Percentiles rank a stretch among this genome's conserved stretches.
These are phyloP conservation scores for Vandiemenella viatica DNA, from an alignment of 2,888 invertebrate species.

Conservation along the genomic window DNA sequence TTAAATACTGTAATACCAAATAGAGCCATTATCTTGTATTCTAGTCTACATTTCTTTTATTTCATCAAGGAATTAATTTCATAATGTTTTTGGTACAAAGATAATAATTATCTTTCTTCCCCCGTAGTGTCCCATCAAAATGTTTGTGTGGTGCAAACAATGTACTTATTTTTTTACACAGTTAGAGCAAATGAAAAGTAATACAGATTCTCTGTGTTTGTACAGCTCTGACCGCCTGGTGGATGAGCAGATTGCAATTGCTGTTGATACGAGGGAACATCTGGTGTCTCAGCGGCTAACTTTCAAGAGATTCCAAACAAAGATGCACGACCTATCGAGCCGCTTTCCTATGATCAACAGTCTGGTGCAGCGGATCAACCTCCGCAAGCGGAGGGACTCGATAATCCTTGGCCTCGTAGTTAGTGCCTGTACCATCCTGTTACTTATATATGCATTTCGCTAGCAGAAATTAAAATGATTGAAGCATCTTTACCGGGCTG, in stretches of 20 bases:
- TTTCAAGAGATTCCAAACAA: conserved; percentile 79
- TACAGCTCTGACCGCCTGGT: conserved; percentile 80
- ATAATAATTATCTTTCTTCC: too few relatives aligned
- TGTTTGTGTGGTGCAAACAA: too few relatives aligned
- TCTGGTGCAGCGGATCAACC: conserved; percentile 81
- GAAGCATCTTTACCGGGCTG: too few relatives aligned
- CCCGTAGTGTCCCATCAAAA: too few relatives aligned
- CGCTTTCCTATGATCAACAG: conserved; percentile 74
- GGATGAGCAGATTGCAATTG: conserved; percentile 94
- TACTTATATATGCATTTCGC: conserved; percentile 62
- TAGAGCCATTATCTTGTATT: too few relatives aligned
- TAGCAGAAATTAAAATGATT: neutral
- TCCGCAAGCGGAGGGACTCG: conserved; percentile 86
- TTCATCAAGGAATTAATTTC: too few relatives aligned
- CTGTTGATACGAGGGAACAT: conserved; percentile 92
- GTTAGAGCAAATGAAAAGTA: too few relatives aligned
- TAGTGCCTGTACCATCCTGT: conserved; percentile 74
- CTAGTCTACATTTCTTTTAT: too few relatives aligned
- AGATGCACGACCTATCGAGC: conserved; percentile 86
- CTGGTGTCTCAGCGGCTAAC: conserved; percentile 74
- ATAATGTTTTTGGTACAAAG: too few relatives aligned
- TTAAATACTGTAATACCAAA: too few relatives aligned
- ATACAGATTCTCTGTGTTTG: too few relatives aligned
- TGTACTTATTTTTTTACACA: too few relatives aligned
- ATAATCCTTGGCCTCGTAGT: conserved; percentile 81